Conservation (phyloP, 2,797 vertebrate species). For the Phalanger gymnotis region DNA sequence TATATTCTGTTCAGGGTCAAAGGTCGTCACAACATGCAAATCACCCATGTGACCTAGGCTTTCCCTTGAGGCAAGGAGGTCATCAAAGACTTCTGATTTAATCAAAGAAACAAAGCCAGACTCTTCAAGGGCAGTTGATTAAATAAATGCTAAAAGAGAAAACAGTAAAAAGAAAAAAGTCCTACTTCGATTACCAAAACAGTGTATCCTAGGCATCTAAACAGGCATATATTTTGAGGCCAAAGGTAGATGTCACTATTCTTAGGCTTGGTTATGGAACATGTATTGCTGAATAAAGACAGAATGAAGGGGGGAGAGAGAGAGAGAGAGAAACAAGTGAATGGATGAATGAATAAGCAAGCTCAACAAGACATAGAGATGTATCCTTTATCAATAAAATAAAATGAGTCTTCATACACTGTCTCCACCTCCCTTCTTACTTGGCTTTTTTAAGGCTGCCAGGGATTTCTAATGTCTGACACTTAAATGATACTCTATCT, state of each 20-base stretch:
- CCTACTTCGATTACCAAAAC: no score
- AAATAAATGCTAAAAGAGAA: no score
- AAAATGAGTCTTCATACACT: background rate
- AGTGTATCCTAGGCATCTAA: no score
- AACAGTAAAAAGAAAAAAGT: no score
- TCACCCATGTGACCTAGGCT: no score
- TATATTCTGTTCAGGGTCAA: no score
- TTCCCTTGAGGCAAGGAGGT: no score
- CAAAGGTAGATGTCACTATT: background rate
- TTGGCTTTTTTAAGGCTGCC: background rate
- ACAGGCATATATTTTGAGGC: background rate
- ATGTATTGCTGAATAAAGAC: background rate
- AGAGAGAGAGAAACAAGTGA: background rate
- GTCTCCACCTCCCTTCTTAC: background rate
- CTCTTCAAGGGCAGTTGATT: no score
- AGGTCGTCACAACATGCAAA: no score
- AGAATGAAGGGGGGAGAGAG: background rate
- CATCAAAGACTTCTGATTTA: no score
- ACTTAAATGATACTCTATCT: background rate
- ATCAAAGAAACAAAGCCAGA: no score
- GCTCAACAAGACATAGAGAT: background rate
- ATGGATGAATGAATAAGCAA: background rate
- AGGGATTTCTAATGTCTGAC: background rate
- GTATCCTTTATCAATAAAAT: background rate
- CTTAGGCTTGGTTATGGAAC: background rate